Percentiles rank a stretch among this genome's conserved stretches.
Evolutionary conservation across 2,113 vertebrate species (phyloP).

Genomic region (Felis catus): F.catus_Fca126_mat1.0 CM031418.1:77586001-77586500

Average conservation of each 20-base stretch:
- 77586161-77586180: not conserved
- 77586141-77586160: not conserved
- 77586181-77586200: not conserved
- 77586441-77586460: not conserved
- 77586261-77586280: not conserved
- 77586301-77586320: not conserved
- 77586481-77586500: not conserved
- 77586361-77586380: not conserved
- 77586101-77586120: no score
- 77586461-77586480: not conserved
- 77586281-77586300: not conserved
- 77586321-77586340: not conserved
- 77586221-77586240: not conserved
- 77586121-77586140: not conserved
- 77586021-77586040: not conserved
- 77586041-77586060: no score
- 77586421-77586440: not conserved
- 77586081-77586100: no score
- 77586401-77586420: not conserved
- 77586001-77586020: not conserved
- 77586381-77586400: not conserved
- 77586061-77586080: no score
- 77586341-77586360: not conserved
- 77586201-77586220: not conserved
- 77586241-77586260: not conserved